Percentiles rank a stretch among this genome's conserved stretches.
These are phyloP conservation scores for Platycercus adscitus DNA, from an alignment of 2,113 vertebrate genomes.

Conservation along the genomic window DNA sequence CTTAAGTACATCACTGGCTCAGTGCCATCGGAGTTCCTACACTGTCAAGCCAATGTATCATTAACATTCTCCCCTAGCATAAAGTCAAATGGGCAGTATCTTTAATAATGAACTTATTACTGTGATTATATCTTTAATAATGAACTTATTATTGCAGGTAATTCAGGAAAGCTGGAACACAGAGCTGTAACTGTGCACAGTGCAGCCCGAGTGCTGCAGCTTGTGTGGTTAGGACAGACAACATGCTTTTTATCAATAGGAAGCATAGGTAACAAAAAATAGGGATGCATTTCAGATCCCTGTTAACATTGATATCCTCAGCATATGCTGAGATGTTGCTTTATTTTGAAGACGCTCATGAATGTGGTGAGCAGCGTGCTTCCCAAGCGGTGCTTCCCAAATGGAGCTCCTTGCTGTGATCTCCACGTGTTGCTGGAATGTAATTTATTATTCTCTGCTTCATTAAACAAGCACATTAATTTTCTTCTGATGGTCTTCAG, in stretches of 20 bases:
- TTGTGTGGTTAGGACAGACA: accelerated
- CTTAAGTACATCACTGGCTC: not conserved
- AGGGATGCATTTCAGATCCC: not conserved
- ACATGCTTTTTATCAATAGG: not conserved
- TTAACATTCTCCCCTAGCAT: not conserved
- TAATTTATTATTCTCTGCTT: not conserved
- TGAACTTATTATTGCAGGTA: not conserved
- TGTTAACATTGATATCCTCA: not conserved
- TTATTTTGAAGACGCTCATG: not conserved
- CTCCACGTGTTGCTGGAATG: not conserved
- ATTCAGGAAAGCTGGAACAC: not conserved
- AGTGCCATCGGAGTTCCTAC: not conserved
- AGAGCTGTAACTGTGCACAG: not conserved
- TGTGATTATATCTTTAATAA: not conserved
- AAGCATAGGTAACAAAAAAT: not conserved
- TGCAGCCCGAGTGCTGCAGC: not conserved
- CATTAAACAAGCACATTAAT: not conserved
- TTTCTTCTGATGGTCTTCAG: not conserved
- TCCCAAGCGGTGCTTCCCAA: not conserved
- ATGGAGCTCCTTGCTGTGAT: not conserved
- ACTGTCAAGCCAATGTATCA: not conserved
- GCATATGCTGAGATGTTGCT: too few relatives aligned
- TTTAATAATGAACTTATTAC: not conserved
- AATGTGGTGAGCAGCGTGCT: not conserved
- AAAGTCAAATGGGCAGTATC: not conserved